Conservation (phyloP, 2,888 invertebrate species). For the Craniophora ligustri region DNA sequence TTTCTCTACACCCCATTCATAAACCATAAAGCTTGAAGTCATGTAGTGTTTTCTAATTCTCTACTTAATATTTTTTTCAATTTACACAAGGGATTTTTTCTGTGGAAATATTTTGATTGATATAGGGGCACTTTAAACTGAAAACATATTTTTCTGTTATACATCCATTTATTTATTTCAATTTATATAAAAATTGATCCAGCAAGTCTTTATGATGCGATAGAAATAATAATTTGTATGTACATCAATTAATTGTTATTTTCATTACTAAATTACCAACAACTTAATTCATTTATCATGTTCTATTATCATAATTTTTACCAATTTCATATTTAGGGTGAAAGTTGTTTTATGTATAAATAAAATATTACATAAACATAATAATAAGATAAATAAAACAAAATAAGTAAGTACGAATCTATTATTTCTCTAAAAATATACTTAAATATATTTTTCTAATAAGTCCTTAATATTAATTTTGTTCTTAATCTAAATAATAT, state of each 20-base stretch:
- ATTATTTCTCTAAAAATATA: conserved; percentile 53
- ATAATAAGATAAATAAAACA: conserved; percentile 45
- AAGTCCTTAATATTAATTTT: conserved; percentile 39
- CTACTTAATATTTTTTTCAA: too few species aligned
- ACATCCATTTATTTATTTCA: conserved; percentile 33
- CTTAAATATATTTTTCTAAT: conserved; percentile 49
- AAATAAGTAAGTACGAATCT: conserved; percentile 53
- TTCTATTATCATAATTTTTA: conserved; percentile 5
- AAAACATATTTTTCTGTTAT: neutral
- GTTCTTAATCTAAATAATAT: conserved; percentile 27
- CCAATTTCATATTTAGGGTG: conserved; percentile 23
- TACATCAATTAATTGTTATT: neutral
- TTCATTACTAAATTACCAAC: neutral
- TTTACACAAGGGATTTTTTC: too few species aligned
- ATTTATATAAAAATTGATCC: too few species aligned
- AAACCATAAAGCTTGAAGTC: too few species aligned
- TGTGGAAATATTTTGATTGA: too few species aligned
- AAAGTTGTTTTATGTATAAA: neutral
- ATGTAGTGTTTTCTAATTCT: too few species aligned
- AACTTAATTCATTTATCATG: too few species aligned
- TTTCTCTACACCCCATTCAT: too few species aligned
- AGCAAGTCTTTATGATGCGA: too few species aligned
- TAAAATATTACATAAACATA: neutral
- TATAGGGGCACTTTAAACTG: neutral
- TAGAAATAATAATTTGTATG: too few species aligned